Evolutionary conservation across 1,140 invertebrate genomes (phyloP).

Genomic region (Drosophila lowei): DNA sequence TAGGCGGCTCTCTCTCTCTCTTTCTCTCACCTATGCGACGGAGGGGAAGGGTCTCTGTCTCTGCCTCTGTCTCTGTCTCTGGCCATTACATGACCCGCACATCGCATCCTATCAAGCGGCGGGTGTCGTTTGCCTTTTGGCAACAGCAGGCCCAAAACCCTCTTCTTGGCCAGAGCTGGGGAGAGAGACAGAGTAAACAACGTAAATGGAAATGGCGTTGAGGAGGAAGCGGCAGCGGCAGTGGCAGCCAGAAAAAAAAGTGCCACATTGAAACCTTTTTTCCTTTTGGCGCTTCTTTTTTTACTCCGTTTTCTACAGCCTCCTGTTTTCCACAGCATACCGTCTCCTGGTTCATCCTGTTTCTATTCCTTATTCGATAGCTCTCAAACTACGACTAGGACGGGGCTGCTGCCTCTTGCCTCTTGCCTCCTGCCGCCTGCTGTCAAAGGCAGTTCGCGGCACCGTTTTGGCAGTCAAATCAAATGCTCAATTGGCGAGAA

Average conservation of each 20-base stretch:
- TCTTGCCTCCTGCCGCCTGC: conserved; percentile 40
- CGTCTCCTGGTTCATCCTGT: background rate
- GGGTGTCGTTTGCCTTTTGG: conserved; percentile 78
- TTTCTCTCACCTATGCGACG: conserved; percentile 46
- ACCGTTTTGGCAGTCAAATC: conserved; percentile 68
- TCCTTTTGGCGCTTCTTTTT: conserved; percentile 32
- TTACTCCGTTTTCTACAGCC: conserved; percentile 26
- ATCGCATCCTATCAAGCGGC: conserved; percentile 67
- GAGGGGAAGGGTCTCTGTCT: conserved; percentile 9
- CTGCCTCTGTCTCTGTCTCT: conserved; percentile 9
- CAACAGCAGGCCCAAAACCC: conserved; percentile 29
- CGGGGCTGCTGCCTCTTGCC: background rate
- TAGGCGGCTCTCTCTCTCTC: conserved; percentile 12
- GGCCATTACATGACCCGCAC: conserved; percentile 66
- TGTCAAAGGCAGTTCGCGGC: conserved; percentile 65
- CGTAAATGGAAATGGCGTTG: conserved; percentile 73
- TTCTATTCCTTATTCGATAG: conserved; percentile 31
- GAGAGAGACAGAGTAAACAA: conserved; percentile 68
- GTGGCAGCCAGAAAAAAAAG: conserved; percentile 30
- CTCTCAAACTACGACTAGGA: conserved; percentile 16
- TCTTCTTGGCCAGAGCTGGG: conserved; percentile 26
- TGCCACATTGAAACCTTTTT: conserved; percentile 67
- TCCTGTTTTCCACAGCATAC: background rate
- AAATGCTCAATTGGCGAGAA: conserved; percentile 76
- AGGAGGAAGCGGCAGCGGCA: conserved; percentile 11